phyloP scores from a whole-genome alignment of 1,140 invertebrate genomes.

The Agraylea sexmaculata region DNA sequence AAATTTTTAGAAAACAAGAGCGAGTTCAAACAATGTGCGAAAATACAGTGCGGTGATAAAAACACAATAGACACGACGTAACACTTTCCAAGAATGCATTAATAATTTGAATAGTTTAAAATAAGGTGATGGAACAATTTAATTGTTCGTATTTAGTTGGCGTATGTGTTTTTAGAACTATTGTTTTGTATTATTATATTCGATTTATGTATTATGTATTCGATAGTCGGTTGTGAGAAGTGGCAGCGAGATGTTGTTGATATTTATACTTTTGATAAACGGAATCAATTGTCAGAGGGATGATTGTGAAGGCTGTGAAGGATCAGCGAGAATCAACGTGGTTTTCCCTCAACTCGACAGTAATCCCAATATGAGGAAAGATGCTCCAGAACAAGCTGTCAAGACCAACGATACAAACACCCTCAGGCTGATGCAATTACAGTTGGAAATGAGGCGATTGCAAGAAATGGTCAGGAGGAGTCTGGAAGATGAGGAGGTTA shows the following conservation, averaged over 20 bases:
- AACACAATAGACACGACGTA: too few relatives aligned
- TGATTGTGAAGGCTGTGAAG: conserved; percentile 5
- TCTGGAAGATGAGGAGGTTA: background rate
- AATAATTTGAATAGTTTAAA: too few relatives aligned
- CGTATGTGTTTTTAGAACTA: too few relatives aligned
- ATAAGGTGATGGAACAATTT: too few relatives aligned
- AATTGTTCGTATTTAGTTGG: too few relatives aligned
- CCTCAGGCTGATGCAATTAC: conserved; percentile 8
- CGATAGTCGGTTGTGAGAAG: too few relatives aligned
- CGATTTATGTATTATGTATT: too few relatives aligned
- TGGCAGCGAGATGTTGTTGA: too few relatives aligned
- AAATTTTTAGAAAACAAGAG: conserved; percentile 12
- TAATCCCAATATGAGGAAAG: background rate
- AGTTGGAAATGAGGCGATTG: conserved; percentile 10
- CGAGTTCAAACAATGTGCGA: conserved; percentile 13
- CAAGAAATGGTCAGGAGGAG: conserved; percentile 8
- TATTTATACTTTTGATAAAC: too few relatives aligned
- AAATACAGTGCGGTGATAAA: conserved; percentile 9
- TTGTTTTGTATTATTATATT: too few relatives aligned
- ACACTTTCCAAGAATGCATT: too few relatives aligned
- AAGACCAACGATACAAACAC: background rate
- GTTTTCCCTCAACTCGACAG: conserved; percentile 15
- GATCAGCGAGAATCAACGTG: conserved; percentile 11
- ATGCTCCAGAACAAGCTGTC: background rate
- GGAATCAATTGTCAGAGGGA: too few relatives aligned